Evolutionary conservation across 35 echinoderm and acorn worm species (phyloP), one percentile per base, ranked within the genome.

Genomic region (Apostichopus californicus): DNA sequence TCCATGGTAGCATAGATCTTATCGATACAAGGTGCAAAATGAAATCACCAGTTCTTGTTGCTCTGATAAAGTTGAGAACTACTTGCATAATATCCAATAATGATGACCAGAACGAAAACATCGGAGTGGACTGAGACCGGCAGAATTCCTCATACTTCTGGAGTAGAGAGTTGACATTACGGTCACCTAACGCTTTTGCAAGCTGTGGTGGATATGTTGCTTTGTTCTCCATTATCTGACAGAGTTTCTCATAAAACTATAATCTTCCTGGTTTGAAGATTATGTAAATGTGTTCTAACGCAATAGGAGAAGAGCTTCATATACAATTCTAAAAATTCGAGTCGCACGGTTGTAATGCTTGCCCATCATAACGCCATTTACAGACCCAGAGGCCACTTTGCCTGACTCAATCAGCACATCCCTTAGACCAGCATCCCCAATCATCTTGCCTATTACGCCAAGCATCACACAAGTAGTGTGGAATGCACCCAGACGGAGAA

Each of bases 1-100:
- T 34, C 94, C 91, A 95, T 56, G 94, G 91, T 3, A 95, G 23
- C 28, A 92, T 58, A 66, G 18, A 13, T 17, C 94, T 59, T 5
- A 92, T 55, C 55, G 11, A 61, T 65, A 65, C 58, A 15, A 95
- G 85, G 56, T 92, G 94, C 3, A 91, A 78, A 8, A 12, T 8
- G 80, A 14, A 73, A 20, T 73, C 13, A 12, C 8, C 68, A 14
- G 11, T 20, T 20, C 68, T 73, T 5, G 5, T 20, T 14, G 68
- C 68, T 15, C 68, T 14, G n/a, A 73, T 14, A 15, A 73, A 20
- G 4, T 5, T 20, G 5, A 73, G 68, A 14, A 73, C 11, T 14
- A 15, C 17, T 73, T 73, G 13, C 68, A 73, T 20, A 8, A 73
- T 20, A 15, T 73, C 68, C 13, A 73, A 15, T n/a, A 57, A 87